phyloP scores from a whole-genome alignment of 2,113 vertebrate species.

The Gopherus flavomarginatus region DNA sequence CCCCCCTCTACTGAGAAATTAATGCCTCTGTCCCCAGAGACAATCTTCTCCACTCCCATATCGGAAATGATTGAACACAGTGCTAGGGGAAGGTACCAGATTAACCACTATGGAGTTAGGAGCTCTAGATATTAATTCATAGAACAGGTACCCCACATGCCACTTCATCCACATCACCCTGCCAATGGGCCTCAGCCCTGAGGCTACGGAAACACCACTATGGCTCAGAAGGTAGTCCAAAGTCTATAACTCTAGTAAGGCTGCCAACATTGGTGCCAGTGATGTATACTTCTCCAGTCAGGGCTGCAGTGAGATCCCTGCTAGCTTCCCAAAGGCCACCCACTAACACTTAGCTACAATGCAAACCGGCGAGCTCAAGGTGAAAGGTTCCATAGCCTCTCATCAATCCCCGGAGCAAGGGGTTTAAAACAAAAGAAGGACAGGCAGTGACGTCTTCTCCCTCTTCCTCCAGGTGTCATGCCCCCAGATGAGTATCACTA shows the following conservation, averaged over 20 bases:
- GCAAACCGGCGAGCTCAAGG: rapidly evolving
- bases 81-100: background rate
- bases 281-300: rapidly evolving
- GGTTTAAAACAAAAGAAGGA: rapidly evolving
- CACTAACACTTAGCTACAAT: background rate
- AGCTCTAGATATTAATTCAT: rapidly evolving
- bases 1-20: background rate
- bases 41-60: background rate
- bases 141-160: background rate
- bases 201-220: rapidly evolving
- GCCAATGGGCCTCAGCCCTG: background rate
- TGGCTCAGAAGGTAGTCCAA: background rate
- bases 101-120: background rate
- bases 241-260: background rate
- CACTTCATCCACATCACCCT: background rate
- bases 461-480: conserved; percentile 87
- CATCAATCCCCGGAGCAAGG: rapidly evolving
- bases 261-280: background rate
- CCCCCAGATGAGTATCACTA: conserved; percentile 93
- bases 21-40: background rate
- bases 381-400: background rate
- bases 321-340: background rate
- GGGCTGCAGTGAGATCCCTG: rapidly evolving
- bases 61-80: background rate
- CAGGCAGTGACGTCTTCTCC: background rate